These are phyloP conservation scores for Amblyjoppa proteus DNA, from an alignment of 2,888 invertebrate genomes.

Conservation along the genomic window DNA sequence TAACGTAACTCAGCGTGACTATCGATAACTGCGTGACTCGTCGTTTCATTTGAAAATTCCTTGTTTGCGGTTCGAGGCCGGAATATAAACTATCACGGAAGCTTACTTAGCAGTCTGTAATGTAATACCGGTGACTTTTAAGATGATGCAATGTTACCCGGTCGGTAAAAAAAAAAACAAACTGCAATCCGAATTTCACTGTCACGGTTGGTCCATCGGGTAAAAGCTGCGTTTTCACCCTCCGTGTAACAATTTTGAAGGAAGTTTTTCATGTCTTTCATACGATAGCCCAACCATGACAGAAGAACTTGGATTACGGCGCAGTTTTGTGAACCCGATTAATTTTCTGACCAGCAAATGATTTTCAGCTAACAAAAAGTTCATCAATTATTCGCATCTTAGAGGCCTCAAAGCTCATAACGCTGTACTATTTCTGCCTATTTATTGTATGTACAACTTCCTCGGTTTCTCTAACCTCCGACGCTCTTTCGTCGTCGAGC, in stretches of 20 bases:
- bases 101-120: background rate
- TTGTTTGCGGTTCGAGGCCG: background rate
- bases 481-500: slow-evolving; percentile 6
- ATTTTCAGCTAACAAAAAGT: background rate
- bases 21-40: background rate
- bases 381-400: no score
- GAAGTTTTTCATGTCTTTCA: background rate
- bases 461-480: slow-evolving; percentile 9
- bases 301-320: background rate
- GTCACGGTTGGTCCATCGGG: background rate
- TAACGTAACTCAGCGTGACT: background rate
- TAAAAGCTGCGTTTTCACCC: background rate
- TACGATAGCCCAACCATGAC: background rate
- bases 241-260: background rate
- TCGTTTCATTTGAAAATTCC: background rate
- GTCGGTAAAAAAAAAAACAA: background rate
- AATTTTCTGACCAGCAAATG: background rate
- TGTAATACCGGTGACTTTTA: background rate
- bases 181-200: background rate
- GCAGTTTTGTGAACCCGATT: background rate
- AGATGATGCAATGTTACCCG: background rate
- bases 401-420: no score
- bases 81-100: background rate
- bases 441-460: background rate
- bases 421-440: background rate